Base-by-base conservation (phyloP, 2,888 invertebrate species). In the Drosophila paranaensis region DNA sequence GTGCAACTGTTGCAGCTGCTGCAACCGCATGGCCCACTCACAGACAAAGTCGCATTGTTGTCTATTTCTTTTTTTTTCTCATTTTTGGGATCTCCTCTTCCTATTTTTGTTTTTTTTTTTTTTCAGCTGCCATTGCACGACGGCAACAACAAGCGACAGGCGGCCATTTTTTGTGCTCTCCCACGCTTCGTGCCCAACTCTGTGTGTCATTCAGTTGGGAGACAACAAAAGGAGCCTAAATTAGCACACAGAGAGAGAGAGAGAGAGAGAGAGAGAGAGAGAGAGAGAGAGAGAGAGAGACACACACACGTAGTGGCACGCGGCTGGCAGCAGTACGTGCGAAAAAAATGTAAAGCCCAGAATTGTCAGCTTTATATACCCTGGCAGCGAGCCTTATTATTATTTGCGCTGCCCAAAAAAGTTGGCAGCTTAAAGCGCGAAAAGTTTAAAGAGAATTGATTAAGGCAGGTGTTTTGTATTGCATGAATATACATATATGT, bases 211-310 rank as follows among this genome's bases (percentile, higher is more conserved):
- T 82, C 55, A 72, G 65, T 50, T 74, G 65, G 61, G 50, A 66
- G 65, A 70, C 80, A 71, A 83, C 83, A 83, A 83, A 83, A 75
- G 86, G 63, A 63, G 70, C 77, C 77, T 71, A 85, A 84, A 84
- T 84, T 88, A 84, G 83, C 77, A 80, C 78, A 80, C 79, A 78
- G 71, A 74, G 55, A 65, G 37, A 64, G 46, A 65, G 42, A 71
- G 45, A 58, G 33, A 60, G 51, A n/a, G n/a, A 78, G 71, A 74
- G 55, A 65, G 37, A 64, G 46, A 65, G 42, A 71, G 45, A 56
- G 35, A 60, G 51, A 78, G 71, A 74, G 55, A 65, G 37, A 62
- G 46, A 65, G 42, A 71, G 45, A 58, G 35, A 60, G 51, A 39
- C 60, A 50, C 42, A 62, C 71, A 40, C 42, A 35, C 48, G 48